phyloP scores from a whole-genome alignment of 2,797 vertebrate genomes.

The Mallotus villosus region DNA sequence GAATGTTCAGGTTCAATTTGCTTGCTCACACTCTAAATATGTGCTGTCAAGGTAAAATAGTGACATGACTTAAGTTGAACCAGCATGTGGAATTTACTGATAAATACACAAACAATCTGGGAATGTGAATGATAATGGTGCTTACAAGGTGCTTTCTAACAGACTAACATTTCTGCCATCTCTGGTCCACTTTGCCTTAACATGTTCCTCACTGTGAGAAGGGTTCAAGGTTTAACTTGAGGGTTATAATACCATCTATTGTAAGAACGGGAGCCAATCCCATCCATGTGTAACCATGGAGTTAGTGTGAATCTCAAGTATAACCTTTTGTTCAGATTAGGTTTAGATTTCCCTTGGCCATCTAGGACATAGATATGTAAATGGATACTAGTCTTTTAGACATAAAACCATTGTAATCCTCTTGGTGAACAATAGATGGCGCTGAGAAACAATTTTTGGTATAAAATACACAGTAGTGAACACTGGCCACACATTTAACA shows the following conservation, averaged over 20 bases:
- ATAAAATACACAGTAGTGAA: background rate
- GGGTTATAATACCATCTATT: too few species aligned
- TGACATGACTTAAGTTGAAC: background rate
- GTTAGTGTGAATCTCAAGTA: too few species aligned
- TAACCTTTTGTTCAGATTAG: too few species aligned
- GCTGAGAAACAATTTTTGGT: constrained; percentile 27
- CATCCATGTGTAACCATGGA: too few species aligned
- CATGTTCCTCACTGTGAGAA: background rate
- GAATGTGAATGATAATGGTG: too few species aligned
- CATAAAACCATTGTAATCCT: constrained; percentile 13
- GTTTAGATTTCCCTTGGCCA: too few species aligned
- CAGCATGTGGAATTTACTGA: background rate
- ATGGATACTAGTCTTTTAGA: background rate
- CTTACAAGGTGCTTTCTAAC: background rate
- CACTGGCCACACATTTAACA: constrained; percentile 2
- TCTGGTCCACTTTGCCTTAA: background rate
- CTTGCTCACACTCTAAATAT: background rate
- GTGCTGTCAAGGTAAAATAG: background rate
- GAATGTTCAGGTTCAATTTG: background rate
- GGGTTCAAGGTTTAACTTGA: too few species aligned
- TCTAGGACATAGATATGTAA: background rate
- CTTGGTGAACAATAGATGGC: constrained; percentile 56
- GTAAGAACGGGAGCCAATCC: too few species aligned
- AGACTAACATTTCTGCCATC: background rate
- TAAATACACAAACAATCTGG: background rate